Evolutionary conservation across 2,888 invertebrate species (phyloP), one percentile per base, ranked within the genome.

Genomic region (Cryptus armator): DNA sequence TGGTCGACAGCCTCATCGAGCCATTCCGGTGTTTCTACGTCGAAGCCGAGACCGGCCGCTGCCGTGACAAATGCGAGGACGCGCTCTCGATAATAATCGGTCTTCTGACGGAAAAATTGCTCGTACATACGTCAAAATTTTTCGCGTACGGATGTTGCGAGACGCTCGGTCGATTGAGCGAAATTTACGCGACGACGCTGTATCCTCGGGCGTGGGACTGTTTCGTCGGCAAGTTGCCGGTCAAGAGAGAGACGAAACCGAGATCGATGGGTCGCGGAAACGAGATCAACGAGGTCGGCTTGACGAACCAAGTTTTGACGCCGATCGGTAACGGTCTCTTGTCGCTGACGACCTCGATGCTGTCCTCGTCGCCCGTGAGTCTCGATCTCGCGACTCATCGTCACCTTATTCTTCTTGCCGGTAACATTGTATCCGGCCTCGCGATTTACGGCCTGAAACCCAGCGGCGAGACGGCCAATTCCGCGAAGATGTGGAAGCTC

Each of bases 191-290:
- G 0, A 96, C 97, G 2, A 96, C 96, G 88, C 93, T 95, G 24
- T 96, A 97, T 91, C 94, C 95, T 9, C 95, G 95, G 24, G 95
- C 97, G 0, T 98, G 97, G 96, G 95, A 95, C 85, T 96, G 96
- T 90, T 86, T 93, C 46, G 81, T 89, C 14, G 86, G 87, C 29
- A 92, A 91, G 48, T 76, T 86, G 12, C 78, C 89, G 56, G 77
- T 91, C 82, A 91, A 90, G 71, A 91, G 87, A 66, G 87, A 87
- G 5, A 86, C 87, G 29, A 90, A 88, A 68, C 83, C 71, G 9
- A 88, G 84, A 29, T 51, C 89, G 86, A 72, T 79, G 62, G 70
- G 90, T 88, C 68, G 86, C 7, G 77, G 71, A 53, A 59, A 53
- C 7, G 88, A 87, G 19, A 80, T 83, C 3, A 82, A 75, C 67